Conservation (phyloP, 2,888 invertebrate genomes). For the Oxytorus armatus region DNA sequence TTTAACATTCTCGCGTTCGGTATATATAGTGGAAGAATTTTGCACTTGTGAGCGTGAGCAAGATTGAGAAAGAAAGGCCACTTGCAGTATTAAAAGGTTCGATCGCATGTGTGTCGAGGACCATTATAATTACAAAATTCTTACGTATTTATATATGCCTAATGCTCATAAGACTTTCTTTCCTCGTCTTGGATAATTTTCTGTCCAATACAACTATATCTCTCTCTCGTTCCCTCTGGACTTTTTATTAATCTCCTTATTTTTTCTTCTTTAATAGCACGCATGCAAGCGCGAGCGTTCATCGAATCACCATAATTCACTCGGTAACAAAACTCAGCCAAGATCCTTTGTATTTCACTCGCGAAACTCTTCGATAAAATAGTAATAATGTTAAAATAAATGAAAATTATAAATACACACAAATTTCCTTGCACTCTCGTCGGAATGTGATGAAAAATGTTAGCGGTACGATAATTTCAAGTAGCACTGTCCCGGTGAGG, state of each 20-base stretch:
- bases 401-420: not conserved
- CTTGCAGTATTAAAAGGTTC: conserved; percentile 47
- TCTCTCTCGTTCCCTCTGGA: not conserved
- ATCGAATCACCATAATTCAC: conserved; percentile 41
- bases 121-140: conserved; percentile 36
- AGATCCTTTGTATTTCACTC: conserved; percentile 16
- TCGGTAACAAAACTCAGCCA: conserved; percentile 35
- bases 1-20: conserved; percentile 30
- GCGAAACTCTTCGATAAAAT: conserved; percentile 11
- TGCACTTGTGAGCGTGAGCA: conserved; percentile 44
- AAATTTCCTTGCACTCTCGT: conserved; percentile 1
- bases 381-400: not conserved
- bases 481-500: not conserved
- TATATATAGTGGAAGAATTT: conserved; percentile 39
- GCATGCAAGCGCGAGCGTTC: conserved; percentile 27
- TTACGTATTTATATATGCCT: not conserved
- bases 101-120: conserved; percentile 51
- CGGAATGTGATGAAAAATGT: not conserved
- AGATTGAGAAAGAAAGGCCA: conserved; percentile 61
- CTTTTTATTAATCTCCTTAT: conserved; percentile 6
- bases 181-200: conserved; percentile 24
- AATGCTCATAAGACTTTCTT: conserved; percentile 26
- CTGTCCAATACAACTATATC: not conserved
- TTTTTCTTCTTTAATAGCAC: conserved; percentile 16
- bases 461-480: not conserved